phyloP scores from a whole-genome alignment of 2,797 vertebrate genomes.

The Coccyzus lansbergi region DNA sequence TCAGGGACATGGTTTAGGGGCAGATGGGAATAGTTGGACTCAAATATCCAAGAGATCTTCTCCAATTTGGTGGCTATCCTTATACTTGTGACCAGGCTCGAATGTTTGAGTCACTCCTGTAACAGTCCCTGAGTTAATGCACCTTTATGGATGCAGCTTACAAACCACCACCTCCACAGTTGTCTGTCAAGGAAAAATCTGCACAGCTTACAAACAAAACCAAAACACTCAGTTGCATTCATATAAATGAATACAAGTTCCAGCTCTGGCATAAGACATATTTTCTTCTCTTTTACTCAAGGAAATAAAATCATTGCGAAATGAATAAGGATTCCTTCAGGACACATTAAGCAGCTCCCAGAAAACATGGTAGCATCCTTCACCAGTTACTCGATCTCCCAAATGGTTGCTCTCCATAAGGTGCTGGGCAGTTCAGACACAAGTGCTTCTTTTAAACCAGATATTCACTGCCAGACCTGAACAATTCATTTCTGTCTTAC shows the following conservation, averaged over 20 bases:
- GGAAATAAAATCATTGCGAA: neutral
- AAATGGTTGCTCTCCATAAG: neutral
- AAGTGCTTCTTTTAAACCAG: neutral
- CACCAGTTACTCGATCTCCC: neutral
- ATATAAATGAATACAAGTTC: neutral
- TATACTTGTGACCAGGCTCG: too few relatives aligned
- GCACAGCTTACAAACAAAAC: neutral
- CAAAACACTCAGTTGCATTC: neutral
- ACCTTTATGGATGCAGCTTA: neutral
- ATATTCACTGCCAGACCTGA: neutral
- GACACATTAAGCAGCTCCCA: neutral
- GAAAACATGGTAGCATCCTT: neutral
- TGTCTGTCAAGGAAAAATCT: neutral
- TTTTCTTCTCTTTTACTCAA: neutral
- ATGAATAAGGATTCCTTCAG: neutral
- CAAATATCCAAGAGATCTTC: too few relatives aligned
- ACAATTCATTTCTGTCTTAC: neutral
- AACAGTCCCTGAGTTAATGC: neutral
- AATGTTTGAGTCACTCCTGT: neutral
- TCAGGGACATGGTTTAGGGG: too few relatives aligned
- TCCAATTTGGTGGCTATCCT: too few relatives aligned
- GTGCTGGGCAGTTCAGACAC: neutral
- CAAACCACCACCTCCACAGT: neutral
- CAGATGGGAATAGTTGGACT: too few relatives aligned
- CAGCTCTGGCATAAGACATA: neutral